A percentile compares a stretch with the other conserved stretches of the same genome.
Conservation (phyloP, 1,140 invertebrate species). For the Cyphomyrmex costatus region DNA sequence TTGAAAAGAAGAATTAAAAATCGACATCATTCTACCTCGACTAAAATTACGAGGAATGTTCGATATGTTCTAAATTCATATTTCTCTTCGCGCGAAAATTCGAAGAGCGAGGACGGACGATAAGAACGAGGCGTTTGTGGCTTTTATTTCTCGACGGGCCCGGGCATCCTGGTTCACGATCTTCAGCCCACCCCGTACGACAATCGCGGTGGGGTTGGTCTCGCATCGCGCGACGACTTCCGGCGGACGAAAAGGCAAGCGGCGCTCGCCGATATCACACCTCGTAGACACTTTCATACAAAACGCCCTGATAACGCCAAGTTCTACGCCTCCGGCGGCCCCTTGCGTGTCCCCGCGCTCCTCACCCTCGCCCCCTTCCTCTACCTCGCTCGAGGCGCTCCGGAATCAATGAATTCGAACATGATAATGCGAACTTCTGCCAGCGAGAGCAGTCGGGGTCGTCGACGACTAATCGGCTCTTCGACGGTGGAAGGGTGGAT, state of each 20-base stretch:
- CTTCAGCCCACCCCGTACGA: neutral
- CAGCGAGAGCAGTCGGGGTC: conserved; percentile 57
- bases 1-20: neutral
- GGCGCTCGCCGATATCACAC: conserved; percentile 57
- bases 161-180: neutral
- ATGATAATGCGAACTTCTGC: conserved; percentile 83
- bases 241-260: conserved; percentile 61
- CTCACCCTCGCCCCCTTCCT: neutral
- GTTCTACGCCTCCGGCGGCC: conserved; percentile 56
- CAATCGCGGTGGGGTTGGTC: conserved; percentile 21
- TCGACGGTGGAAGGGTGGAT: conserved; percentile 62
- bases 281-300: conserved; percentile 63
- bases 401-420: conserved; percentile 85
- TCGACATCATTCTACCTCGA: neutral
- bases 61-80: neutral
- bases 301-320: conserved; percentile 58
- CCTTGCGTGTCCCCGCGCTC: neutral
- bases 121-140: conserved; percentile 5
- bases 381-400: conserved; percentile 22
- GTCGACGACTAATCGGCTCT: conserved; percentile 76
- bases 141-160: conserved; percentile 18
- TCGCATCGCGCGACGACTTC: conserved; percentile 59
- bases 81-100: conserved; percentile 14
- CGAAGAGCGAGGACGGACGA: neutral
- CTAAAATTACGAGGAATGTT: neutral